Evolutionary conservation across 2,888 invertebrate genomes (phyloP).

Genomic region (Lasioglossum malachurum): DNA sequence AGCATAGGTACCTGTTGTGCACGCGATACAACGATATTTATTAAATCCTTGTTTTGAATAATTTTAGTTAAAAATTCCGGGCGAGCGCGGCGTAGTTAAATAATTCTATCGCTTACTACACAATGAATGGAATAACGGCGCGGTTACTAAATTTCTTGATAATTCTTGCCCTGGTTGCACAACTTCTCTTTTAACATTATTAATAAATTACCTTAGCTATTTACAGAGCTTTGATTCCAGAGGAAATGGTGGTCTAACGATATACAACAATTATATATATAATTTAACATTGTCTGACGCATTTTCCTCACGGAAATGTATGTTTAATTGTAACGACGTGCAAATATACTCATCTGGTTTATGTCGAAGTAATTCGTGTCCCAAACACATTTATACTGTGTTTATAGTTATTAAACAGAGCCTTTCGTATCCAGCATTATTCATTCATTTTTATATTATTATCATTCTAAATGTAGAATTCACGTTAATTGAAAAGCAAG

Average conservation of each 20-base stretch:
- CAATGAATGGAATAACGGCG: background rate
- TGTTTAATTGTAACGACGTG: background rate
- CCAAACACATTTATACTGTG: background rate
- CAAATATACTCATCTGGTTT: background rate
- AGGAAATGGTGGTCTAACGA: background rate
- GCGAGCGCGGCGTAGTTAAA: background rate
- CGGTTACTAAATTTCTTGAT: background rate
- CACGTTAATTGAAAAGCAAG: background rate
- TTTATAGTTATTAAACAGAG: background rate
- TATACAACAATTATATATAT: background rate
- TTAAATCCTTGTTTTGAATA: background rate
- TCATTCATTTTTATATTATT: background rate
- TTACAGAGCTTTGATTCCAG: background rate
- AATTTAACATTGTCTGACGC: background rate
- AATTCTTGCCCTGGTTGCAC: background rate
- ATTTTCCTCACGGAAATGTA: background rate
- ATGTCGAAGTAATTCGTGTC: background rate
- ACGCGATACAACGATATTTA: conserved; percentile 1
- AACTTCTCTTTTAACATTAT: background rate
- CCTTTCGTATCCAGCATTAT: background rate
- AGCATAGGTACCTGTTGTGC: background rate
- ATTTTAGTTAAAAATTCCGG: background rate
- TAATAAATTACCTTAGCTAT: background rate
- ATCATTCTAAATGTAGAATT: background rate
- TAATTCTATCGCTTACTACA: background rate